Percentiles rank a stretch among this genome's conserved stretches.
These are phyloP conservation scores for Drosophila prosaltans DNA, from an alignment of 1,140 invertebrate species.

Conservation along the genomic window DNA sequence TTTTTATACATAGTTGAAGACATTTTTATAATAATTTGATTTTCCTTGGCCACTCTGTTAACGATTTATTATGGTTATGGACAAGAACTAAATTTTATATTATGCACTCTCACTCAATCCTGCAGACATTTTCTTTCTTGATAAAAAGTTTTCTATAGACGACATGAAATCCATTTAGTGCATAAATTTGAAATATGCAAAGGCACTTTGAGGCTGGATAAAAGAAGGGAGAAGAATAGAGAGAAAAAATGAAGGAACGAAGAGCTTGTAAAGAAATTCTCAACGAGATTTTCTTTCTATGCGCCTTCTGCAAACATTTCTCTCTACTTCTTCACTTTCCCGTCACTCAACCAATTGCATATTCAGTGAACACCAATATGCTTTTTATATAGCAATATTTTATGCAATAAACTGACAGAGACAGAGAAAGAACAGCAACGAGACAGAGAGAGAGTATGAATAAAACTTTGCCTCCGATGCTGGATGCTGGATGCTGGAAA, in stretches of 20 bases:
- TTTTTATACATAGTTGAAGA: neutral
- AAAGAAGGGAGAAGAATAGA: neutral
- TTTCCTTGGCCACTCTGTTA: constrained; percentile 11
- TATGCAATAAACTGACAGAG: constrained; percentile 61
- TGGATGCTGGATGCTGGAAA: constrained; percentile 41
- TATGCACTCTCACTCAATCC: constrained; percentile 6
- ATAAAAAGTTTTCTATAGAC: constrained; percentile 4
- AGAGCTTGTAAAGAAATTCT: constrained; percentile 17
- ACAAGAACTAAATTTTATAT: neutral
- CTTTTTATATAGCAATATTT: constrained; percentile 77
- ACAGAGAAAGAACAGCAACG: constrained; percentile 18
- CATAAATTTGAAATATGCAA: constrained; percentile 51
- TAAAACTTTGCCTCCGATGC: constrained; percentile 15
- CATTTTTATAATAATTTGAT: constrained; percentile 22
- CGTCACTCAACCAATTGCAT: constrained; percentile 58
- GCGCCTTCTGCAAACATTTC: neutral
- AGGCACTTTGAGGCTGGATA: constrained; percentile 24
- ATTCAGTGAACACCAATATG: constrained; percentile 79
- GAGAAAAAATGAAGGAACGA: constrained; percentile 10
- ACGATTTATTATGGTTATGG: neutral
- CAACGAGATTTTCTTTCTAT: constrained; percentile 2
- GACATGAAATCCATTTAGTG: constrained; percentile 26
- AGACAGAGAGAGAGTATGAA: neutral
- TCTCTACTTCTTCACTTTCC: neutral
- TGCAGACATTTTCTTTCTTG: constrained; percentile 3